A percentile compares a stretch with the other conserved stretches of the same genome.
These are phyloP conservation scores for Mirza zaza DNA, from an alignment of 2,113 vertebrate species.

Conservation along the genomic window DNA sequence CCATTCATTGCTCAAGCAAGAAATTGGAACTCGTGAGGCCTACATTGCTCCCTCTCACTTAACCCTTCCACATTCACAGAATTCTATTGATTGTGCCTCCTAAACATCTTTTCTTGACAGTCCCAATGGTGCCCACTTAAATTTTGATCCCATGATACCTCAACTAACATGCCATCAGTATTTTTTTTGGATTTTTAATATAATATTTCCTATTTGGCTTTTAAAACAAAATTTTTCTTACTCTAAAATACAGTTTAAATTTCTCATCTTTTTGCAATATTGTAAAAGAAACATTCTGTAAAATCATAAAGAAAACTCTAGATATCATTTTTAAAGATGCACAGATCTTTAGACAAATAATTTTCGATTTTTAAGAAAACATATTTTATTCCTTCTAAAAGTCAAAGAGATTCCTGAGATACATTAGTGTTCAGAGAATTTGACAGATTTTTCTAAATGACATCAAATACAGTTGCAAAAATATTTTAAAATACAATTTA, in stretches of 20 bases:
- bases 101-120: neutral
- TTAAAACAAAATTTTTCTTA: neutral
- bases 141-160: neutral
- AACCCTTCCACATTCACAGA: neutral
- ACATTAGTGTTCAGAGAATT: neutral
- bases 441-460: neutral
- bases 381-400: neutral
- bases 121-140: neutral
- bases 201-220: neutral
- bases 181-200: neutral
- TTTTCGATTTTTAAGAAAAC: slow-evolving; percentile 16
- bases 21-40: neutral
- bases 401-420: neutral
- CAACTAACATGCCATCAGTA: neutral
- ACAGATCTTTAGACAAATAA: neutral
- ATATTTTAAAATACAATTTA: slow-evolving; percentile 1
- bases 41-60: neutral
- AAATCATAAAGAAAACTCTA: neutral
- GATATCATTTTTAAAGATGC: neutral
- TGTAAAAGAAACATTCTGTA: neutral
- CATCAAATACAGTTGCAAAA: neutral
- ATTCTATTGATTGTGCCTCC: neutral
- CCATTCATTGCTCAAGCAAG: neutral
- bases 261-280: neutral
- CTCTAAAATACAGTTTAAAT: neutral